Evolutionary conservation across 2,888 invertebrate species (phyloP).

Genomic region (Lasioglossum villosulum): DNA sequence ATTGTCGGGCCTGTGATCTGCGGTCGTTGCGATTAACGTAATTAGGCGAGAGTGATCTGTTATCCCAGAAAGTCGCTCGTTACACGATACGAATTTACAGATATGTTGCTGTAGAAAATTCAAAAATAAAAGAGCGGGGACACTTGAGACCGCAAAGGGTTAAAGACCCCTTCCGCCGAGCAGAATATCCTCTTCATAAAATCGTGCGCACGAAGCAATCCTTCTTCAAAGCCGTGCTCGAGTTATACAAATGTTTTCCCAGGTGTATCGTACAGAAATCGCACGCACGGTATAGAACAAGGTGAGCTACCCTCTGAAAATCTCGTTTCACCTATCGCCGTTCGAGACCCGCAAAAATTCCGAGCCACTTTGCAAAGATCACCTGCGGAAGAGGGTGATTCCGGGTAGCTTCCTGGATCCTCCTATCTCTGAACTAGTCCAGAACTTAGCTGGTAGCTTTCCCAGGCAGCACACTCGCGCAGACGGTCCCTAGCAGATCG

Average conservation of each 20-base stretch:
- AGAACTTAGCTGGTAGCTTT: neutral
- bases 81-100: neutral
- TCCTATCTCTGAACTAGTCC: neutral
- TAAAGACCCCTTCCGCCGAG: neutral
- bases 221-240: neutral
- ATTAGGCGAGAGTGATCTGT: neutral
- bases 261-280: neutral
- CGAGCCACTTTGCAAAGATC: neutral
- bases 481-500: neutral
- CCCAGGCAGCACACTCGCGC: neutral
- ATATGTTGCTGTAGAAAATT: neutral
- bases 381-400: neutral
- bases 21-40: neutral
- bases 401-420: neutral
- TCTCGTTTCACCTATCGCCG: neutral
- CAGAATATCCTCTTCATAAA: neutral
- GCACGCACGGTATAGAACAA: neutral
- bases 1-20: neutral
- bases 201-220: neutral
- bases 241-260: neutral
- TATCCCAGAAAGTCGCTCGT: neutral
- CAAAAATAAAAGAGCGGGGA: neutral
- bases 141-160: neutral
- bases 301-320: neutral
- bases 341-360: neutral